These are phyloP conservation scores for roundworm (Caenorhabditis elegans) DNA, from an alignment of 1,140 invertebrate species.

Conservation along the genomic window DNA sequence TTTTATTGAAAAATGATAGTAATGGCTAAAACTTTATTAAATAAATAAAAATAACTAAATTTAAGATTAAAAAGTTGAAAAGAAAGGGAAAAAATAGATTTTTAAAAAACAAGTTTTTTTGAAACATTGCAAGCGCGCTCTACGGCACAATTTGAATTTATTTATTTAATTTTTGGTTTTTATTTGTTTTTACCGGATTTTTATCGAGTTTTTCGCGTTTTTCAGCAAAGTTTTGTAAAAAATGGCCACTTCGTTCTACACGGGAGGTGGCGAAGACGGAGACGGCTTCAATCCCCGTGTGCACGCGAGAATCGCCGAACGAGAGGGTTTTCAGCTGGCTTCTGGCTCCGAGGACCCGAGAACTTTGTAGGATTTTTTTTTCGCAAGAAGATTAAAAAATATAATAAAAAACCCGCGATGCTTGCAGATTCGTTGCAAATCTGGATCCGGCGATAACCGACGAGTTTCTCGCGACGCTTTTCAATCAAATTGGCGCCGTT, in stretches of 20 bases:
- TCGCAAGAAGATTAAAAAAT: background rate
- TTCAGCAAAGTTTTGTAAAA: background rate
- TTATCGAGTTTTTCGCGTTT: no score
- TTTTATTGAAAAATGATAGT: no score
- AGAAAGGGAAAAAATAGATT: background rate
- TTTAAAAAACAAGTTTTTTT: background rate
- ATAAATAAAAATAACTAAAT: no score
- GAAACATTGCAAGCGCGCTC: background rate
- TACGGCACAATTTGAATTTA: background rate
- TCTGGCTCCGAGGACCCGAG: slow-evolving; percentile 59
- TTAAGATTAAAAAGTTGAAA: background rate
- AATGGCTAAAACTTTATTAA: no score
- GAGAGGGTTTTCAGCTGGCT: slow-evolving; percentile 59
- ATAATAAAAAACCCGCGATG: no score
- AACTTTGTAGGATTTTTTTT: slow-evolving; percentile 54
- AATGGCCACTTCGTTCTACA: background rate
- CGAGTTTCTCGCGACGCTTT: slow-evolving; percentile 87
- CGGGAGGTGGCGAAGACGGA: background rate
- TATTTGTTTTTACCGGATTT: no score
- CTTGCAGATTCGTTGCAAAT: slow-evolving; percentile 85
- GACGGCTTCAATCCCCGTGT: slow-evolving; percentile 60
- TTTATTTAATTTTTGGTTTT: background rate
- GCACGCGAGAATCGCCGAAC: slow-evolving; percentile 61
- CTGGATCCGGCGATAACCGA: slow-evolving; percentile 87
- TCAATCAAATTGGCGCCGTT: slow-evolving; percentile 89